Percentiles rank a stretch among this genome's conserved stretches.
Evolutionary conservation across 2,888 invertebrate genomes (phyloP).

Genomic region (Caenorhabditis plicata): DNA sequence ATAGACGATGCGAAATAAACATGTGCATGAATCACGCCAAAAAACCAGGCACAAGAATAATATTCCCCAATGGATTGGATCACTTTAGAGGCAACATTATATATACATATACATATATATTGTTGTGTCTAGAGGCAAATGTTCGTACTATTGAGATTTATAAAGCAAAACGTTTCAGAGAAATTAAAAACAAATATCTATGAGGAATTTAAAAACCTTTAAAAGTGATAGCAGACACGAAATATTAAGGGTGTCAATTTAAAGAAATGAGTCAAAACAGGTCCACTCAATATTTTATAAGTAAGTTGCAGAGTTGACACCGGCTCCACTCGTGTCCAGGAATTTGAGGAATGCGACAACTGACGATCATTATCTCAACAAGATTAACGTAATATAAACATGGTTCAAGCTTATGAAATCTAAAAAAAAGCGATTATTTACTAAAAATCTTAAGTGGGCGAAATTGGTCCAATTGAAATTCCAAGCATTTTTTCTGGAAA

Average conservation of each 20-base stretch:
- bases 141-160: too few species aligned
- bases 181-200: neutral
- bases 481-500: too few species aligned
- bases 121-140: too few species aligned
- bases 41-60: neutral
- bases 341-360: slow-evolving; percentile 5
- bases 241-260: neutral
- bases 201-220: neutral
- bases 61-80: neutral
- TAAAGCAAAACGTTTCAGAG: too few species aligned
- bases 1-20: neutral
- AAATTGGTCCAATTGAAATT: too few species aligned
- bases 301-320: neutral
- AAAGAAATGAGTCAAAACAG: neutral
- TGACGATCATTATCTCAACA: neutral
- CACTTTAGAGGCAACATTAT: neutral
- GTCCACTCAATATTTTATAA: neutral
- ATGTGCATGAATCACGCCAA: neutral
- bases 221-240: neutral
- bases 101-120: too few species aligned
- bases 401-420: too few species aligned
- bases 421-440: too few species aligned
- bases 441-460: too few species aligned
- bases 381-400: too few species aligned
- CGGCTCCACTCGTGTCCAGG: neutral